These are phyloP conservation scores for Sinhomidia bicolor DNA, from an alignment of 2,888 invertebrate species.

Conservation along the genomic window DNA sequence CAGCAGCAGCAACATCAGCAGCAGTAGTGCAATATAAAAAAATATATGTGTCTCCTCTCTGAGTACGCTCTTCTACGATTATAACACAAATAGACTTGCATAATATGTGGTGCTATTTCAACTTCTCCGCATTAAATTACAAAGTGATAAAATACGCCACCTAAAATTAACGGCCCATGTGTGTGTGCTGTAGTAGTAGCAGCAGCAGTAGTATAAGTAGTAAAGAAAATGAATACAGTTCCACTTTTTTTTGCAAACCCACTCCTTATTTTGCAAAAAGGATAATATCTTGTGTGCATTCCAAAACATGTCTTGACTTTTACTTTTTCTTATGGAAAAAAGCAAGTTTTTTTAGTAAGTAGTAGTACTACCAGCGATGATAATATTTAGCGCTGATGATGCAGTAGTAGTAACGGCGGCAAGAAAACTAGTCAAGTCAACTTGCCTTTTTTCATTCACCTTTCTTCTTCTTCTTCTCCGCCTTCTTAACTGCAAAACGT, in stretches of 20 bases:
- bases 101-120: neutral
- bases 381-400: no score
- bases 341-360: neutral
- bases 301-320: no score
- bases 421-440: conserved; percentile 12
- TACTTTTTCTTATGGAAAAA: neutral
- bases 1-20: no score
- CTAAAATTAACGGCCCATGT: conserved; percentile 70
- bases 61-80: neutral
- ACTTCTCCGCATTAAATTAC: conserved; percentile 65
- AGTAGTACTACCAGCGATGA: neutral
- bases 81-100: neutral
- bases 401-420: neutral
- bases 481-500: neutral
- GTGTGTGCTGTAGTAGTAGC: conserved; percentile 13
- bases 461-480: neutral
- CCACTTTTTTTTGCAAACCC: no score
- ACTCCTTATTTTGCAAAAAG: no score
- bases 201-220: no score
- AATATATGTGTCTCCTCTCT: neutral
- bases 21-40: conserved; percentile 6
- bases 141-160: conserved; percentile 72
- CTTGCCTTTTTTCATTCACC: conserved; percentile 48
- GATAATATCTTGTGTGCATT: no score
- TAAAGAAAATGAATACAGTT: no score